phyloP scores from a whole-genome alignment of 1,140 invertebrate genomes.

The Limonius californicus region DNA sequence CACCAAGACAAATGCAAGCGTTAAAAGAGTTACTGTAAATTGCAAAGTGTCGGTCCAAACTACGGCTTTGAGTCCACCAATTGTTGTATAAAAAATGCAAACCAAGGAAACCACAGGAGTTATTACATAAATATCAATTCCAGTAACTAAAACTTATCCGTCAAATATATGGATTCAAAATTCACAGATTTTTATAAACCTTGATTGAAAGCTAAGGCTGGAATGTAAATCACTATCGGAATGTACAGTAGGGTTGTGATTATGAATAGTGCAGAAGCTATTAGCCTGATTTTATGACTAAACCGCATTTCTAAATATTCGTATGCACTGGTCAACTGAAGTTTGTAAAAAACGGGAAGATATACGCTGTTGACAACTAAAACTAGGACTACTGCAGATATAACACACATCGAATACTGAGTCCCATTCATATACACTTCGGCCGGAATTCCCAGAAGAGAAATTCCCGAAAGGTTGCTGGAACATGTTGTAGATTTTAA shows the following conservation, averaged over 20 bases:
- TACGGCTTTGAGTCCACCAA: no score
- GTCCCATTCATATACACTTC: constrained; percentile 73
- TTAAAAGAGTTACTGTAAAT: no score
- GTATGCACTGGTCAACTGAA: constrained; percentile 62
- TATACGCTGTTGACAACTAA: background rate
- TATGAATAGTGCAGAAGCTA: constrained; percentile 57
- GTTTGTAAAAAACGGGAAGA: background rate
- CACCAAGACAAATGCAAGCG: no score
- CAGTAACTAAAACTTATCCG: no score
- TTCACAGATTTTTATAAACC: no score
- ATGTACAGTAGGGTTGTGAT: constrained; percentile 50
- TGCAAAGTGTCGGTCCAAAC: no score
- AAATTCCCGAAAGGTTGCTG: constrained; percentile 77
- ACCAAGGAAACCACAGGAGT: no score
- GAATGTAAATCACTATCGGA: constrained; percentile 59
- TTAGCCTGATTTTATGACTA: constrained; percentile 48
- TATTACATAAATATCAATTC: no score
- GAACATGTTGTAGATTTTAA: no score
- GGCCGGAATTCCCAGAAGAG: constrained; percentile 69
- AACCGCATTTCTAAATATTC: constrained; percentile 57
- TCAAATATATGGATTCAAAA: no score
- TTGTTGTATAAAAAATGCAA: no score
- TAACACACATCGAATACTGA: constrained; percentile 51
- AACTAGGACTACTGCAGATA: background rate
- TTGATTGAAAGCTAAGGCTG: no score